These are phyloP conservation scores for Euura lappo DNA, from an alignment of 1,140 invertebrate genomes.

Conservation along the genomic window DNA sequence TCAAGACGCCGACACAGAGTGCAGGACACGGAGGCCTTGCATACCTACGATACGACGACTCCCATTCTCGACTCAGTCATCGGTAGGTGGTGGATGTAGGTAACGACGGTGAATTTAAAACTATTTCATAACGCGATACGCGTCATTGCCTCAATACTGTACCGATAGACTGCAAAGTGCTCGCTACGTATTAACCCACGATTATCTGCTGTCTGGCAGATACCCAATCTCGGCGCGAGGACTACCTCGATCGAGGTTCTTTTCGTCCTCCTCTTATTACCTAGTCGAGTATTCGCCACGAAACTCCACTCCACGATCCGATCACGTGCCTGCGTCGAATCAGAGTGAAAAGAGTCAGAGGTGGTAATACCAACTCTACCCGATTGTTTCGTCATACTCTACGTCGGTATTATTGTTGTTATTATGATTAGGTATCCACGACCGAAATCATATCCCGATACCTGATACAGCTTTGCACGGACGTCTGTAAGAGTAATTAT, in stretches of 20 bases:
- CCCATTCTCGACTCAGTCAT: neutral
- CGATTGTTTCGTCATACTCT: neutral
- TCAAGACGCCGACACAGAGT: constrained; percentile 12
- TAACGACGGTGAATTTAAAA: too few species aligned
- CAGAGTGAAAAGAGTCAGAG: neutral
- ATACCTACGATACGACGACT: neutral
- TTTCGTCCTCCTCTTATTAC: too few species aligned
- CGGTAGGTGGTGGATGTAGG: neutral
- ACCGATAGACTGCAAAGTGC: too few species aligned
- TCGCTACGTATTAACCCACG: too few species aligned
- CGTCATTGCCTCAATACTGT: too few species aligned
- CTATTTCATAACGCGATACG: too few species aligned
- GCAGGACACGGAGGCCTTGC: neutral
- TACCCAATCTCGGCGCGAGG: too few species aligned
- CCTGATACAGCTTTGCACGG: neutral
- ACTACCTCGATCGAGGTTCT: too few species aligned
- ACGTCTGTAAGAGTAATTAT: neutral
- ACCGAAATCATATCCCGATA: neutral
- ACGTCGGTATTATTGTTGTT: neutral
- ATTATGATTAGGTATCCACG: neutral
- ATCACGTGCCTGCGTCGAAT: too few species aligned
- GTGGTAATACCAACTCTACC: neutral
- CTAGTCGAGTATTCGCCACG: too few species aligned
- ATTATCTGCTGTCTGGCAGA: too few species aligned
- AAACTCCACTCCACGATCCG: too few species aligned